phyloP scores from a whole-genome alignment of 2,888 invertebrate genomes.

The Anthrax anthrax region DNA sequence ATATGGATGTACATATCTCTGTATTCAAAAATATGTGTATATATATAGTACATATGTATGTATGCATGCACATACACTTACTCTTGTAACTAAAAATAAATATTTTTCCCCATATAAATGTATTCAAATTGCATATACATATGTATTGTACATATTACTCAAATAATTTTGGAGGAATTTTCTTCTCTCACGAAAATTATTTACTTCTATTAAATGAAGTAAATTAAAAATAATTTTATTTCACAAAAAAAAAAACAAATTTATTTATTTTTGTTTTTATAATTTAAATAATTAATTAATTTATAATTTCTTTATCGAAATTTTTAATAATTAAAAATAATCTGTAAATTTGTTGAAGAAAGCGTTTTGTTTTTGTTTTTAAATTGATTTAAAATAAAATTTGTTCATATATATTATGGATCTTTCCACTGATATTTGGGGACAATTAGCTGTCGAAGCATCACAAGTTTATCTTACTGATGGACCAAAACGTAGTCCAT shows the following conservation, averaged over 20 bases:
- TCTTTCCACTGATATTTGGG: constrained; percentile 70
- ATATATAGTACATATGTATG: too few relatives aligned
- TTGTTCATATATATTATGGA: too few relatives aligned
- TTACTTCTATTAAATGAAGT: too few relatives aligned
- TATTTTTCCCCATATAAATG: neutral
- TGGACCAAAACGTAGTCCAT: constrained; percentile 66
- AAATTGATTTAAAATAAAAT: constrained; percentile 13
- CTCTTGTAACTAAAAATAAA: neutral
- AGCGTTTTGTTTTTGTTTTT: neutral
- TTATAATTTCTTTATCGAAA: too few relatives aligned
- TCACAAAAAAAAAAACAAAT: neutral
- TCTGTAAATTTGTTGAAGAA: too few relatives aligned
- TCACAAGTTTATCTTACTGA: constrained; percentile 74
- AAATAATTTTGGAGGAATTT: neutral
- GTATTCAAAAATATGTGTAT: too few relatives aligned
- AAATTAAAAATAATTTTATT: too few relatives aligned
- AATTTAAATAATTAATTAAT: neutral
- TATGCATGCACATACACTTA: too few relatives aligned
- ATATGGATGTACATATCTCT: too few relatives aligned
- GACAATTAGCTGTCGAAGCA: constrained; percentile 74
- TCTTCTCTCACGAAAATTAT: neutral
- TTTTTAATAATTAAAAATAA: too few relatives aligned
- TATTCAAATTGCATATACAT: too few relatives aligned
- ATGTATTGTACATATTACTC: too few relatives aligned
- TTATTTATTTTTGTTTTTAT: neutral